These are phyloP conservation scores for Atta texana DNA, from an alignment of 1,140 invertebrate species.

Conservation along the genomic window DNA sequence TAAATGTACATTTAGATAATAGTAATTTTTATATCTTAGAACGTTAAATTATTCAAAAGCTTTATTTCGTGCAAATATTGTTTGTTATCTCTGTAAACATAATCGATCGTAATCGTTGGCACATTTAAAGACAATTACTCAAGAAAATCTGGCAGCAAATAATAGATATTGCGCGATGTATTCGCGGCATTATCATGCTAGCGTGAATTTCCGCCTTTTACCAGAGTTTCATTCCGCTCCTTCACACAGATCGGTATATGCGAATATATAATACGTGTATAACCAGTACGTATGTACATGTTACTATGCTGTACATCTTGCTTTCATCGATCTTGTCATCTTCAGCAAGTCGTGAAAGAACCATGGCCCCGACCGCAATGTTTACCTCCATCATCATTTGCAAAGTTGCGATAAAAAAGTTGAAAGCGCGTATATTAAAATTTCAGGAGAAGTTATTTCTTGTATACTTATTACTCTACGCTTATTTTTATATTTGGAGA, in stretches of 20 bases:
- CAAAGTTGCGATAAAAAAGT: neutral
- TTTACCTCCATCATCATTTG: neutral
- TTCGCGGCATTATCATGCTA: conserved; percentile 22
- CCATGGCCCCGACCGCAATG: neutral
- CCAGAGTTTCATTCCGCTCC: neutral
- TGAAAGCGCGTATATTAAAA: neutral
- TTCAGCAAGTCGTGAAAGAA: conserved; percentile 14
- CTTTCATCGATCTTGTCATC: conserved; percentile 11
- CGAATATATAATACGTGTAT: conserved; percentile 24
- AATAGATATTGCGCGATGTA: conserved; percentile 11
- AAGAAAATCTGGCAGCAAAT: conserved; percentile 20
- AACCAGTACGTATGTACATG: neutral
- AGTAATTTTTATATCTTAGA: neutral
- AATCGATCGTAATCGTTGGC: neutral
- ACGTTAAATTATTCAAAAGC: neutral
- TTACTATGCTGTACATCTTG: neutral
- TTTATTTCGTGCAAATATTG: neutral
- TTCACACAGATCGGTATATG: conserved; percentile 30
- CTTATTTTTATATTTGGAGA: neutral
- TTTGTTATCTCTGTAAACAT: neutral
- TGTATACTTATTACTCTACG: neutral
- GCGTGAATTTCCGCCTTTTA: conserved; percentile 46
- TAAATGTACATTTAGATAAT: neutral
- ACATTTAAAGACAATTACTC: conserved; percentile 11
- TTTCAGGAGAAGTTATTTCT: neutral